phyloP scores from a whole-genome alignment of 2,888 invertebrate species.

The Pristionchus exspectatus region DNA sequence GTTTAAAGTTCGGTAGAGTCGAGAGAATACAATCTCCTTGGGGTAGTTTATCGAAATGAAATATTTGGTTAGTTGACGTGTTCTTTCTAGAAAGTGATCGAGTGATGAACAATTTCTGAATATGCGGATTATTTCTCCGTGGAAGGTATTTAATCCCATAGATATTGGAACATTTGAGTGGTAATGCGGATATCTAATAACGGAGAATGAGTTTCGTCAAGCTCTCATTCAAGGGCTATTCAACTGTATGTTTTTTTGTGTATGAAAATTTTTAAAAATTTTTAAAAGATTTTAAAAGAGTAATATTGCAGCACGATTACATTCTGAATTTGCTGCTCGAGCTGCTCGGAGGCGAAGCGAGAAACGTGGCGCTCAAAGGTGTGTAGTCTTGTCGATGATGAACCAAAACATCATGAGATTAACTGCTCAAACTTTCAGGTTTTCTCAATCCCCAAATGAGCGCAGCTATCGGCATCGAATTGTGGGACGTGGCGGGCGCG shows the following conservation, averaged over 20 bases:
- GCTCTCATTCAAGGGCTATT: neutral
- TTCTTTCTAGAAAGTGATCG: neutral
- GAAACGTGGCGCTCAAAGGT: neutral
- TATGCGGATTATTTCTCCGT: neutral
- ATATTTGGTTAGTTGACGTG: neutral
- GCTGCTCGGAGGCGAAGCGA: neutral
- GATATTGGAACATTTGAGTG: too few species aligned
- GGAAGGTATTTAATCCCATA: neutral
- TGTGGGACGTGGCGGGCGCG: neutral
- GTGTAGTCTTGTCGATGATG: too few species aligned
- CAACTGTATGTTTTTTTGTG: neutral
- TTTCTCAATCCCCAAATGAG: neutral
- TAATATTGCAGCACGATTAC: slow-evolving; percentile 22
- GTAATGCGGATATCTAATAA: too few species aligned
- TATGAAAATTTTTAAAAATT: neutral
- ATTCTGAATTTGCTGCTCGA: neutral
- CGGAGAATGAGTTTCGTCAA: neutral
- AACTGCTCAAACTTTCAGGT: neutral
- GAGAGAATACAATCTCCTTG: neutral
- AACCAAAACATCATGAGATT: neutral
- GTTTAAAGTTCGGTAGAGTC: neutral
- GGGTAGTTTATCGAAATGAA: neutral
- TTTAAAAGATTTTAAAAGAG: neutral
- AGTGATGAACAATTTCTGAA: neutral
- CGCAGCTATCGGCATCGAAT: slow-evolving; percentile 8